Base-by-base conservation (phyloP, 2,888 invertebrate species). In the Xestia ashworthii region DNA sequence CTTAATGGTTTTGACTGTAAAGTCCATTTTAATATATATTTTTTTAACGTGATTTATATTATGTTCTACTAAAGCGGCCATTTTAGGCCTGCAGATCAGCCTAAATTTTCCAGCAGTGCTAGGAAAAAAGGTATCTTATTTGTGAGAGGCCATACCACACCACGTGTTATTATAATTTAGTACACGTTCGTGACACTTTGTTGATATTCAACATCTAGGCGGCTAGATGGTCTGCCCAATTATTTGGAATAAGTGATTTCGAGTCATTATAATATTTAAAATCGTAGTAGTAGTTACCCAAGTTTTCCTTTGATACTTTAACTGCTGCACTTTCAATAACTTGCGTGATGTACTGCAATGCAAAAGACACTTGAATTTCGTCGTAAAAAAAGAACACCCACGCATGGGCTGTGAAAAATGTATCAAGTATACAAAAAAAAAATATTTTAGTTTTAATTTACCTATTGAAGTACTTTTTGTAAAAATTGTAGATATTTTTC, bases 331-430 rank as follows among this genome's bases (percentile, higher is more conserved):
- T 71, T 22, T 76, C 78, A 50, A 74, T 83, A 58, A 78, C 87
- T 71, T 88, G 86, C 68, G 87, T 88, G 38, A 86, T 44, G 82
- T 92, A 92, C 93, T 93, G 88, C 78, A 92, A 93, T 71, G 32
- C 72, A 74, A 66, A 9, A 65, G 2, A 48, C 8, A n/a, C 16
- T 46, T 32, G 19, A 60, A 60, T 32, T 60, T 55, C 12, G 19
- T 9, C 9, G 60, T 32, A 16, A 60, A 60, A 60, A 16, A 8
- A 8, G 32, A 60, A 58, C 32, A 25, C 55, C 5, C 25, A 58
- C 58, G 58, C 25, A 16, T 16, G 60, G 60, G 32, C 14, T 32
- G 25, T 25, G 4, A 32, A 60, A 32, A 55, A 55, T 55, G 9
- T 16, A 32, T 32, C 16, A 32, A 32, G 32, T 16, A 16, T 32